Percentiles rank a stretch among this genome's conserved stretches.
These are phyloP conservation scores for Acleris cristana DNA, from an alignment of 2,888 invertebrate genomes.

Conservation along the genomic window DNA sequence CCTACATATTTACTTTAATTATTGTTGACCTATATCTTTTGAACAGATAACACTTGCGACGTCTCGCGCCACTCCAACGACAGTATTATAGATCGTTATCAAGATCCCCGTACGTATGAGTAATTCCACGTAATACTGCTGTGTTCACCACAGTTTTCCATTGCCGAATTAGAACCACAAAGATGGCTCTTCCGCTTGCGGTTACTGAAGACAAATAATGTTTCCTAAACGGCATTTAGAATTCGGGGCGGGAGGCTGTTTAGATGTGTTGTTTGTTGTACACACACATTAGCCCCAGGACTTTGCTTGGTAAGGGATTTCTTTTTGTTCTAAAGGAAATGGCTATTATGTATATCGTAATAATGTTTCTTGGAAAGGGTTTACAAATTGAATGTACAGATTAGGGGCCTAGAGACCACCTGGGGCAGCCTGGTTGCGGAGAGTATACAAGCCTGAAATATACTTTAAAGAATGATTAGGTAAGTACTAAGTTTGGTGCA, in stretches of 20 bases:
- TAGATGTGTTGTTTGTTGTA: constrained; percentile 19
- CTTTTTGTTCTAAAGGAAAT: constrained; percentile 22
- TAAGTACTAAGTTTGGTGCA: too few relatives aligned
- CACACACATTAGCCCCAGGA: constrained; percentile 18
- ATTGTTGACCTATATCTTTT: constrained; percentile 7
- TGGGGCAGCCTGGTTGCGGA: background rate
- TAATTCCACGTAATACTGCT: too few relatives aligned
- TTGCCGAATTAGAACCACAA: constrained; percentile 27
- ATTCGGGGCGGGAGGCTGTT: background rate
- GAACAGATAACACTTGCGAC: background rate
- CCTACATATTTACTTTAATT: constrained; percentile 13
- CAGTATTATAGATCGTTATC: background rate
- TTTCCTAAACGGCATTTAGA: constrained; percentile 13
- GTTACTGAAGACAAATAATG: constrained; percentile 29
- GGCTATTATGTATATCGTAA: constrained; percentile 14
- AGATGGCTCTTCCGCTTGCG: constrained; percentile 15
- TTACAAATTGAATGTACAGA: constrained; percentile 22
- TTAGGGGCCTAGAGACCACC: constrained; percentile 13
- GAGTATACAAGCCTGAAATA: background rate
- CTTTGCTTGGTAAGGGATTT: constrained; percentile 6
- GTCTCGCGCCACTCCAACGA: background rate
- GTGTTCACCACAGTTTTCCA: constrained; percentile 4
- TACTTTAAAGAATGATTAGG: too few relatives aligned
- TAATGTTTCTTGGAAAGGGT: constrained; percentile 19
- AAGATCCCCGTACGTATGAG: background rate